These are phyloP conservation scores for Eulimnadia texana DNA, from an alignment of 1,140 invertebrate species.

Conservation along the genomic window DNA sequence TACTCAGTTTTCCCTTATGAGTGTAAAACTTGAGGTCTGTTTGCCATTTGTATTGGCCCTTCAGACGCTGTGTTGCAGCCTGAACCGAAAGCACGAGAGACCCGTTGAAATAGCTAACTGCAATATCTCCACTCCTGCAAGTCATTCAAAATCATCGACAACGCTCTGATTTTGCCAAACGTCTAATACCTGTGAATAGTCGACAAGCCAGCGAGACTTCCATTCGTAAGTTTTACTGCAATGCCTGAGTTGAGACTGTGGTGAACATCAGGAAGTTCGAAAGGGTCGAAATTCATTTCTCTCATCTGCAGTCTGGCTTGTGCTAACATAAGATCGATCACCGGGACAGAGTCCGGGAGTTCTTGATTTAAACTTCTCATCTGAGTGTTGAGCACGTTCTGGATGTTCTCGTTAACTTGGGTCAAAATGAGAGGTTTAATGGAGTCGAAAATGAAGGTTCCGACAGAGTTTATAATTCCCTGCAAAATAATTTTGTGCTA, in stretches of 20 bases:
- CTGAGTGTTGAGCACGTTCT: constrained; percentile 27
- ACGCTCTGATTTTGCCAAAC: neutral
- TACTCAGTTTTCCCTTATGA: constrained; percentile 50
- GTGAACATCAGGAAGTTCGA: constrained; percentile 23
- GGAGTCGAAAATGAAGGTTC: constrained; percentile 64
- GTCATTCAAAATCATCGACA: neutral
- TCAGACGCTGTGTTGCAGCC: constrained; percentile 58
- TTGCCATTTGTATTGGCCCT: constrained; percentile 54
- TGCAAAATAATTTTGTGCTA: constrained; percentile 15
- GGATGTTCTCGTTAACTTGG: constrained; percentile 50
- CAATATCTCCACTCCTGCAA: constrained; percentile 54
- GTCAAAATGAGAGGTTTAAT: constrained; percentile 66
- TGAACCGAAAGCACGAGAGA: constrained; percentile 41
- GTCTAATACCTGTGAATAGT: constrained; percentile 47
- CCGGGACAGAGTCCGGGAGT: constrained; percentile 70
- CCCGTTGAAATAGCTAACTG: constrained; percentile 51
- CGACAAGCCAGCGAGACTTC: constrained; percentile 58
- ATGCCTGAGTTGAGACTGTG: neutral
- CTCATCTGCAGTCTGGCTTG: constrained; percentile 53
- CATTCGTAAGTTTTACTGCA: constrained; percentile 37
- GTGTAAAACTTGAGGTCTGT: constrained; percentile 49
- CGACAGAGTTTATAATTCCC: constrained; percentile 58
- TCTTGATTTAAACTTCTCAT: constrained; percentile 42
- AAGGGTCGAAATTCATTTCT: constrained; percentile 54
- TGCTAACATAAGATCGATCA: constrained; percentile 61